phyloP scores from a whole-genome alignment of 2,888 invertebrate species.

The Polyploca ridens region DNA sequence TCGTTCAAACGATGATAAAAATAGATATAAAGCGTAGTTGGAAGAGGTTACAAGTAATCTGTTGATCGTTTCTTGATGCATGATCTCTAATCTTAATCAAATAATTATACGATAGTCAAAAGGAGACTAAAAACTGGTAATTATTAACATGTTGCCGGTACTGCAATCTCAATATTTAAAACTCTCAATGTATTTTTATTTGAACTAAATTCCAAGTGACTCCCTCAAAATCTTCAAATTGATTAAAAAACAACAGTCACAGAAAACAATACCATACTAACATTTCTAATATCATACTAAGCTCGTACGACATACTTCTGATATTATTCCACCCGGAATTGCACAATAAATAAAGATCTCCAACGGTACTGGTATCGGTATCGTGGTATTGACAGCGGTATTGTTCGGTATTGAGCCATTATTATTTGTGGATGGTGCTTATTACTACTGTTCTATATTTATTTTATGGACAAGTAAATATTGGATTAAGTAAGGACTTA shows the following conservation, averaged over 20 bases:
- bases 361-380: background rate
- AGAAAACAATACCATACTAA: background rate
- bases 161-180: too few species aligned
- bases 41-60: too few species aligned
- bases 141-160: too few species aligned
- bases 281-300: background rate
- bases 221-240: background rate
- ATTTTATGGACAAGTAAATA: constrained; percentile 9
- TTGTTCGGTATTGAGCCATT: constrained; percentile 7
- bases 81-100: too few species aligned
- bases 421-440: constrained; percentile 8
- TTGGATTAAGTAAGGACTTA: background rate
- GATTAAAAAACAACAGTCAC: background rate
- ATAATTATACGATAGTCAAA: too few species aligned
- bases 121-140: too few species aligned
- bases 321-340: constrained; percentile 11
- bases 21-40: too few species aligned
- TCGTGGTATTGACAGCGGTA: constrained; percentile 11
- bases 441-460: constrained; percentile 6
- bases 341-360: constrained; percentile 9
- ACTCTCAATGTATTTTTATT: too few species aligned
- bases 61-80: too few species aligned
- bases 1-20: too few species aligned
- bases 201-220: background rate
- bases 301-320: background rate